These are phyloP conservation scores for Chaetogeoica ovagalla DNA, from an alignment of 2,888 invertebrate species.

Conservation along the genomic window DNA sequence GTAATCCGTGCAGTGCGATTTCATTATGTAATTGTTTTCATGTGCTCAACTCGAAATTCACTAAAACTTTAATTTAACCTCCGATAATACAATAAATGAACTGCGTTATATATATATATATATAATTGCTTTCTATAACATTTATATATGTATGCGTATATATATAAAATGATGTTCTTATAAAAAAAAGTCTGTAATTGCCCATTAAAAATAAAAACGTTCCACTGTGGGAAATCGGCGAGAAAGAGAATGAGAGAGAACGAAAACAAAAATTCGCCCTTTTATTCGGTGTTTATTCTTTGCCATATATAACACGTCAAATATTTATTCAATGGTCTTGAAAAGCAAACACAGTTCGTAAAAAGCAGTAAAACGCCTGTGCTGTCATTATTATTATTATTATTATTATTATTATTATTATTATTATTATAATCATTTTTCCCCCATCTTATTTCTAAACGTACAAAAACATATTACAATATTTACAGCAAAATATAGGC, in stretches of 20 bases:
- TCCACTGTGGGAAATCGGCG: neutral
- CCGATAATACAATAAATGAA: neutral
- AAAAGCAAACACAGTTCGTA: neutral
- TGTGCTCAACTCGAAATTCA: neutral
- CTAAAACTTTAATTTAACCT: conserved; percentile 14
- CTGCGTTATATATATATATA: neutral
- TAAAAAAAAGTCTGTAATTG: conserved; percentile 21
- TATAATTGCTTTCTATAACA: conserved; percentile 1
- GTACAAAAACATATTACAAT: neutral
- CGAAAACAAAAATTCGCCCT: neutral
- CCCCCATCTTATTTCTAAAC: neutral
- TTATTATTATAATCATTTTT: neutral
- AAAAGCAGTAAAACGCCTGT: neutral
- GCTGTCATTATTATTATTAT: neutral
- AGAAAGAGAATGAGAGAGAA: neutral
- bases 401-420: neutral
- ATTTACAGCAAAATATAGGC: no score
- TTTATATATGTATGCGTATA: neutral
- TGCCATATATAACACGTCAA: neutral
- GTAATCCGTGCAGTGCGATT: neutral
- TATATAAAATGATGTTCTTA: neutral
- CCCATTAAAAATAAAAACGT: conserved; percentile 26
- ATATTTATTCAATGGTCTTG: neutral
- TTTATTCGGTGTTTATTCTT: neutral
- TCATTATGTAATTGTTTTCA: no score